Evolutionary conservation across 2,797 vertebrate genomes (phyloP).

Genomic region (Clarias pachynema): DNA sequence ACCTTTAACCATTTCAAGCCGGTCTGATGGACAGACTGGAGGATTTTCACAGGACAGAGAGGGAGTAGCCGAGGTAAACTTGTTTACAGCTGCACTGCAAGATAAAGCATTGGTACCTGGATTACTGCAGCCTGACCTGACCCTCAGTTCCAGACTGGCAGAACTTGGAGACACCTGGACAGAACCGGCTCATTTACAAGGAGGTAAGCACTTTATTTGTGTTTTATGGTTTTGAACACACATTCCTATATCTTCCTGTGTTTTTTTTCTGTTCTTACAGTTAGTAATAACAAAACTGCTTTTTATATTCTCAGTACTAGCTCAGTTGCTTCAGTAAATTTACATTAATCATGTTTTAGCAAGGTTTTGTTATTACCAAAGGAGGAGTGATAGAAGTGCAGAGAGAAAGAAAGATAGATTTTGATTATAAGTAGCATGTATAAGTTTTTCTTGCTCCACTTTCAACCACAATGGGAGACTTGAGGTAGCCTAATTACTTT

Average conservation of each 20-base stretch:
- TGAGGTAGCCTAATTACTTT: slow-evolving; percentile 74
- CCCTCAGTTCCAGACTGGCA: slow-evolving; percentile 64
- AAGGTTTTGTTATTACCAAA: not conserved
- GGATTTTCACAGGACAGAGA: not conserved
- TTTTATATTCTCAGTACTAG: slow-evolving; percentile 7
- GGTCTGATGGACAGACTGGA: slow-evolving; percentile 23
- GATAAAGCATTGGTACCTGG: slow-evolving; percentile 59
- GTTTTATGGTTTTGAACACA: not conserved
- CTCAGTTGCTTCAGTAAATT: not conserved
- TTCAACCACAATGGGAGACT: slow-evolving; percentile 69
- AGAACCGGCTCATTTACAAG: slow-evolving; percentile 65
- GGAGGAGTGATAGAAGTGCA: slow-evolving; percentile 6
- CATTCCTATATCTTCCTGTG: not conserved
- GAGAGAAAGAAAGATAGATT: slow-evolving; percentile 60
- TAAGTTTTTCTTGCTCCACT: slow-evolving; percentile 68
- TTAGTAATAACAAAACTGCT: not conserved
- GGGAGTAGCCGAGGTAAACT: slow-evolving; percentile 11
- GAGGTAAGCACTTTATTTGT: slow-evolving; percentile 61
- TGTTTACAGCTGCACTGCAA: slow-evolving; percentile 41
- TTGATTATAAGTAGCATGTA: slow-evolving; percentile 62
- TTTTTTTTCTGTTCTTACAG: not conserved
- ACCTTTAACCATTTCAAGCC: slow-evolving; percentile 35
- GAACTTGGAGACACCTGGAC: slow-evolving; percentile 69
- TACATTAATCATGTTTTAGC: not conserved
- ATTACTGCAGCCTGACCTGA: slow-evolving; percentile 61